phyloP scores from a whole-genome alignment of 2,797 vertebrate species.

The Malurus splendens region DNA sequence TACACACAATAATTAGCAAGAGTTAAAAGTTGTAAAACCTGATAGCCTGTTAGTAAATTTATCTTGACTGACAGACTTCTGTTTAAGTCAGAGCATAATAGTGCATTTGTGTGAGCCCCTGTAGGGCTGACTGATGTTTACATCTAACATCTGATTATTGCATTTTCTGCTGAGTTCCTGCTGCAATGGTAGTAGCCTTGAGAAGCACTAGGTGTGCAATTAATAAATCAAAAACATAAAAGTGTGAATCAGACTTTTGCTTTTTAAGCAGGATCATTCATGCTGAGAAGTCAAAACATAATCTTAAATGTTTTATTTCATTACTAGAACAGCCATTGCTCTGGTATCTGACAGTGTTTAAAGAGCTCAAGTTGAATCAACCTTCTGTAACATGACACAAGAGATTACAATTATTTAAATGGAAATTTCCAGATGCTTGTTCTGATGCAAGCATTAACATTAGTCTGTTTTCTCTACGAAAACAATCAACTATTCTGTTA shows the following conservation, averaged over 20 bases:
- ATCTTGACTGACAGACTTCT: not conserved
- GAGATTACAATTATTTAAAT: not conserved
- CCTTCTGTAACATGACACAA: not conserved
- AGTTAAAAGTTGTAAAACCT: not conserved
- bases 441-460: not conserved
- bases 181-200: not conserved
- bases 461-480: not conserved
- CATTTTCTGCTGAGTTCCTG: not conserved
- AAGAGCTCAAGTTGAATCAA: not conserved
- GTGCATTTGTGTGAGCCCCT: not conserved
- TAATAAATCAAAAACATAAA: not conserved
- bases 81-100: not conserved
- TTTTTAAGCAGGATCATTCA: not conserved
- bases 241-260: not conserved
- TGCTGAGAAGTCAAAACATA: not conserved
- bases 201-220: not conserved
- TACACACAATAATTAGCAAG: not conserved
- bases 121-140: not conserved
- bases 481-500: not conserved
- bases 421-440: not conserved
- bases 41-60: not conserved
- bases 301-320: not conserved
- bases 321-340: not conserved
- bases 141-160: not conserved
- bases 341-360: not conserved